Base-by-base conservation (phyloP, 2,797 vertebrate species). In the Euphonia xanthogaster region DNA sequence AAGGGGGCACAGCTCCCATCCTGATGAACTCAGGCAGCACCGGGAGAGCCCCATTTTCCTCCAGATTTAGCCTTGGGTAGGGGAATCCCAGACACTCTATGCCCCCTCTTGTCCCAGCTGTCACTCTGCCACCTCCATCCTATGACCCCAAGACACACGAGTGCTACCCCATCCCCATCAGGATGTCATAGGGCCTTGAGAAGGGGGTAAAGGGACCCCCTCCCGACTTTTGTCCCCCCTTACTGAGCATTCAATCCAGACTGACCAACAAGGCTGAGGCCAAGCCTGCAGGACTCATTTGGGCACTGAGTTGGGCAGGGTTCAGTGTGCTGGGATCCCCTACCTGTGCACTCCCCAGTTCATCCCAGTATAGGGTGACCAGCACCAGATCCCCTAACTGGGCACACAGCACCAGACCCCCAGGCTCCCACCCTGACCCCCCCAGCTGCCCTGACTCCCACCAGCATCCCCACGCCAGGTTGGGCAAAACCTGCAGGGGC, bases 221-320 rank as follows among this genome's bases (percentile, higher is more conserved):
- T 13, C 8, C 7, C 2, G 1, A 37, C 4, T 68, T 50, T 30
- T 31, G n/a, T 13, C 10, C 12, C 16, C 14, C 20, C 3, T n/a
- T 20, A 33, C 9, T 15, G n/a, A 80, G 7, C 31, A 8, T 20
- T 24, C 33, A n/a, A 3, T 23, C 33, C 53, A 35, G 30, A 71
- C 48, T 16, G 39, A 48, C 10, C 75, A 51, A 31, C 1, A 0
- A 51, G 45, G 51, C 37, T 3, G 4, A 67, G 40, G n/a, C 53
- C 13, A 9, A 79, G 44, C 21, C 48, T 28, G 35, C 58, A 30
- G 45, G 45, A 37, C 8, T 17, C 80, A 91, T n/a, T 54, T 51
- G 60, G 5, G 33, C 31, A 40, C 48, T 0, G 2, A 47, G 57
- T 0, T 44, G 42, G 55, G 78, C 47, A 48, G 73, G n/a, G 25